Evolutionary conservation across 2,113 vertebrate genomes (phyloP), one percentile per base, ranked within the genome.

Genomic region (Colossoma macropomum): DNA sequence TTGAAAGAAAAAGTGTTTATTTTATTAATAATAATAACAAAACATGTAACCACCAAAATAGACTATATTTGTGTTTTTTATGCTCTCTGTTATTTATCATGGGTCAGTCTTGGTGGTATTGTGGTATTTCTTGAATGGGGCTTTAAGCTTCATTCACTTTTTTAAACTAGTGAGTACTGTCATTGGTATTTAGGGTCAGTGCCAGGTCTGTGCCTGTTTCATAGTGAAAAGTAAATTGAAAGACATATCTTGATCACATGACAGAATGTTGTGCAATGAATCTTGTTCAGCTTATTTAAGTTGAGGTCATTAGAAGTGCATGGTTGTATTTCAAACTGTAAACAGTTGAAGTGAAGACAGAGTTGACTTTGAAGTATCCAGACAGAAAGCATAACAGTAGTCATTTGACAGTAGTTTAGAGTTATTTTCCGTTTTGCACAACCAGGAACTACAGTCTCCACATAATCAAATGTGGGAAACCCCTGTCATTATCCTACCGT

Each of bases 401-500:
- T 60, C 19, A 60, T 23, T 17, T 70, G 41, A 54, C 41, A 41
- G 45, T n/a, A 63, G 28, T 0, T 21, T 50, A 34, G 4, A 59
- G 7, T 23, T 1, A n/a, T 62, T 56, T 45, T 38, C 25, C 56
- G 1, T 23, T 72, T 62, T 70, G 19, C n/a, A 41, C 6, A 77
- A 83, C 81, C 65, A 83, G 81, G 81, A 83, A 83, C 81, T 70
- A 48, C 21, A 82, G 16, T 28, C 60, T 25, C 1, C 11, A 27
- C 59, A 25, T 62, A 62, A n/a, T 28, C 19, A 82, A 21, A 45
- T 34, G 19, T 83, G 81, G 81, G 81, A 83, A 83, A 83, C 27
- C 81, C 81, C 66, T 77, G 59, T 8, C 23, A 28, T 16, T 13
- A 70, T 66, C 8, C 15, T 48, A 21, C 15, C 50, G 34, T 45